Evolutionary conservation across 2,888 invertebrate genomes (phyloP).

Genomic region (Beris chalybata): DNA sequence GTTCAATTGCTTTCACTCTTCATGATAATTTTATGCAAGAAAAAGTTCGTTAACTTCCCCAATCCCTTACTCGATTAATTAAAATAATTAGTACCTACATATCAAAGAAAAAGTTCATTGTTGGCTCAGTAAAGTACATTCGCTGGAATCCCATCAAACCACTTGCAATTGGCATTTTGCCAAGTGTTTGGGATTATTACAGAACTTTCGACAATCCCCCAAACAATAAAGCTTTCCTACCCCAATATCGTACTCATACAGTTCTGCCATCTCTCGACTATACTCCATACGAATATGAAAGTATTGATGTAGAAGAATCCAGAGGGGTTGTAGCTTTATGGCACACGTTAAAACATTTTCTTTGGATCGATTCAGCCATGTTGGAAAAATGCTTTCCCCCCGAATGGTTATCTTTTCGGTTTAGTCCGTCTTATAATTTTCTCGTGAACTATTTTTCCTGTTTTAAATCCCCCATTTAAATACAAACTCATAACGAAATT

Average conservation of each 20-base stretch:
- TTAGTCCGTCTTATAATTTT: slow-evolving; percentile 40
- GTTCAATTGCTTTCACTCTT: not conserved
- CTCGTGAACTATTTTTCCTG: slow-evolving; percentile 34
- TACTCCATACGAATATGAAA: too few species aligned
- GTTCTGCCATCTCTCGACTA: too few species aligned
- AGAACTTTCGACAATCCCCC: too few species aligned
- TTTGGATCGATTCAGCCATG: slow-evolving; percentile 42
- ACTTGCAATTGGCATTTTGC: too few species aligned
- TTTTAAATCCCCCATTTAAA: not conserved
- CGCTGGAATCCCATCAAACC: too few species aligned
- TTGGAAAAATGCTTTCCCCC: slow-evolving; percentile 35
- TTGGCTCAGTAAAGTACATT: too few species aligned
- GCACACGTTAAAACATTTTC: slow-evolving; percentile 12
- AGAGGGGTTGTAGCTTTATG: not conserved
- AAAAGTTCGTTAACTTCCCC: not conserved
- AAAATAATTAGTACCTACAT: not conserved
- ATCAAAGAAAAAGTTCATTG: too few species aligned
- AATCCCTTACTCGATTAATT: not conserved
- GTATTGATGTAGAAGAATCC: not conserved
- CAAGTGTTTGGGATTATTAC: too few species aligned
- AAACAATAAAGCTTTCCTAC: too few species aligned
- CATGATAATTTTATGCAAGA: not conserved
- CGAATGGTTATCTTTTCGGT: slow-evolving; percentile 35
- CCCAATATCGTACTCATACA: too few species aligned
- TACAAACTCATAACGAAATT: too few species aligned